A percentile compares a stretch with the other conserved stretches of the same genome.
These are phyloP conservation scores for Microctonus brassicae DNA, from an alignment of 2,888 invertebrate species.

Conservation along the genomic window DNA sequence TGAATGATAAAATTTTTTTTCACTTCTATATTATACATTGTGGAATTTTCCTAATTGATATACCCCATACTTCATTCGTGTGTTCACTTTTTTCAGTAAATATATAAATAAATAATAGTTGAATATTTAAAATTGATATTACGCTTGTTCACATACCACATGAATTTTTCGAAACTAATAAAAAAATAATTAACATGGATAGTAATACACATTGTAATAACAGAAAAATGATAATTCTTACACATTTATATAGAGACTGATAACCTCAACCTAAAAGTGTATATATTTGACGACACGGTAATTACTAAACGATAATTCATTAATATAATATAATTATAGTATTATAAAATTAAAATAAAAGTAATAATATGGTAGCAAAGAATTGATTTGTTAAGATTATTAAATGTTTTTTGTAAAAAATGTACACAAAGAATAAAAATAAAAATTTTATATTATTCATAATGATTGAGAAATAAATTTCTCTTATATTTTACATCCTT, in stretches of 20 bases:
- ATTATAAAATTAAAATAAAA: slow-evolving; percentile 42
- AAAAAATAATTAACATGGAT: slow-evolving; percentile 15
- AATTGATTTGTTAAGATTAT: slow-evolving; percentile 59
- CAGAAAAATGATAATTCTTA: slow-evolving; percentile 51
- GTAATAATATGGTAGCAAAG: slow-evolving; percentile 46
- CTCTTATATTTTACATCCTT: background rate
- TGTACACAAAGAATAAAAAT: slow-evolving; percentile 62
- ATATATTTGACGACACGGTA: slow-evolving; percentile 47
- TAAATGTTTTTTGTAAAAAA: slow-evolving; percentile 61
- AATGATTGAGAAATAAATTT: slow-evolving; percentile 37
- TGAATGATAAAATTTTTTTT: background rate
- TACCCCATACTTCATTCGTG: background rate
- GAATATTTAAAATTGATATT: background rate
- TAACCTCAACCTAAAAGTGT: slow-evolving; percentile 58
- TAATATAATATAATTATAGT: slow-evolving; percentile 49
- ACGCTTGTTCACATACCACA: background rate
- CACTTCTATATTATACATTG: background rate
- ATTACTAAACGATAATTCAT: slow-evolving; percentile 52
- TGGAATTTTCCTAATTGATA: too few relatives aligned
- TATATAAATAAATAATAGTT: too few relatives aligned
- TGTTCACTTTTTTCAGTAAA: background rate
- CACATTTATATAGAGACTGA: slow-evolving; percentile 62
- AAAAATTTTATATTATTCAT: slow-evolving; percentile 64
- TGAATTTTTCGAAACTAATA: background rate
- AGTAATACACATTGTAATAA: slow-evolving; percentile 24